Conservation (phyloP, 1,140 invertebrate species). For the Zaprionus lachaisei region DNA sequence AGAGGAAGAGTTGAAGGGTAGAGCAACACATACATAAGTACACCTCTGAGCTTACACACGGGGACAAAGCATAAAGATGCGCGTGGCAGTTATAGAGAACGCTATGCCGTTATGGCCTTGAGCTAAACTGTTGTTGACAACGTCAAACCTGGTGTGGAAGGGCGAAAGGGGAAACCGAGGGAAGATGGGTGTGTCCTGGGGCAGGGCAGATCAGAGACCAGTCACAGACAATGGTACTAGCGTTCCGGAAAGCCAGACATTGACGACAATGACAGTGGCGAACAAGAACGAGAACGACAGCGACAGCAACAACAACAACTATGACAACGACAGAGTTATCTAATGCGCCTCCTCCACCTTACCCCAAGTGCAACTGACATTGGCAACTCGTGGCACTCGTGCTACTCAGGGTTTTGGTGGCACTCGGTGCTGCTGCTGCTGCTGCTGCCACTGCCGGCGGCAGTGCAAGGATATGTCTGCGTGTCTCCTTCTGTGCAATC, state of each 20-base stretch:
- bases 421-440: not conserved
- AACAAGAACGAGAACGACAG: slow-evolving; percentile 2
- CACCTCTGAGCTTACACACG: slow-evolving; percentile 13
- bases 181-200: not conserved
- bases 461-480: slow-evolving; percentile 42
- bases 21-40: not conserved
- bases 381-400: slow-evolving; percentile 1
- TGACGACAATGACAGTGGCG: slow-evolving; percentile 24
- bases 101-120: slow-evolving; percentile 74
- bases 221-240: slow-evolving; percentile 61
- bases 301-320: not conserved
- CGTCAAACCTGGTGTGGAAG: slow-evolving; percentile 34
- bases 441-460: not conserved
- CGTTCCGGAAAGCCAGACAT: slow-evolving; percentile 71
- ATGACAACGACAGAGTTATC: slow-evolving; percentile 27
- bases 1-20: not conserved
- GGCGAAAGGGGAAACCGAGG: not conserved
- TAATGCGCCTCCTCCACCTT: slow-evolving; percentile 5
- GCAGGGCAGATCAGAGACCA: slow-evolving; percentile 9
- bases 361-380: slow-evolving; percentile 12
- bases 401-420: slow-evolving; percentile 1
- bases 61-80: slow-evolving; percentile 36
- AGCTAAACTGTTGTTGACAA: slow-evolving; percentile 80
- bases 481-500: slow-evolving; percentile 61
- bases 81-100: slow-evolving; percentile 69